Evolutionary conservation across 2,888 invertebrate genomes (phyloP).

Genomic region (Tetragonula carbonaria): DNA sequence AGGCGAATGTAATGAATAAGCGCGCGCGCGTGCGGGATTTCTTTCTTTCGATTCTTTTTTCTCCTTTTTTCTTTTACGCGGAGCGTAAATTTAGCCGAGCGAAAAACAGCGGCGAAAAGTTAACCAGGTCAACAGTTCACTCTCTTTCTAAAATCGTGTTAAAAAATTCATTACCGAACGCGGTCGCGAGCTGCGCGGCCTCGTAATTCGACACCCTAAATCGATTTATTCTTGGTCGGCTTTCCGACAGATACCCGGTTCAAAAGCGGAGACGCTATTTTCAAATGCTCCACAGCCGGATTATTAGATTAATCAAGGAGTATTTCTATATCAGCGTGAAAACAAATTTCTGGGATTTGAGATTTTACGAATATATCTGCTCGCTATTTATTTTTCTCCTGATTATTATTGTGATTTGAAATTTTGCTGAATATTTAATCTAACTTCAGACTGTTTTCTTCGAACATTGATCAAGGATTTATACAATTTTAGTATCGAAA

Average conservation of each 20-base stretch:
- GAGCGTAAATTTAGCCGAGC: conserved; percentile 15
- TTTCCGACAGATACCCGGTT: background rate
- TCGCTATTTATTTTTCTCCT: too few species aligned
- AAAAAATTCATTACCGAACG: conserved; percentile 39
- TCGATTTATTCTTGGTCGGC: background rate
- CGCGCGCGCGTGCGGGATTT: too few species aligned
- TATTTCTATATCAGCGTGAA: too few species aligned
- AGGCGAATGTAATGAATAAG: conserved; percentile 17
- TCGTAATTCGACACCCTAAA: background rate
- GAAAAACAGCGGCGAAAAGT: conserved; percentile 10
- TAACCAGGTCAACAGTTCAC: conserved; percentile 58
- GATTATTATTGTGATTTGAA: too few species aligned
- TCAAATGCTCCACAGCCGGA: background rate
- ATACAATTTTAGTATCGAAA: too few species aligned
- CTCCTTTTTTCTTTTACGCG: background rate
- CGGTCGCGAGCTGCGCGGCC: background rate
- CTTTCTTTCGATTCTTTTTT: background rate
- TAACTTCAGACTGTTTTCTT: too few species aligned
- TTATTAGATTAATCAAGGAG: background rate
- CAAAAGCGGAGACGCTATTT: background rate
- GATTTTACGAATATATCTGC: too few species aligned
- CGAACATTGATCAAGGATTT: too few species aligned
- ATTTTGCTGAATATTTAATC: too few species aligned
- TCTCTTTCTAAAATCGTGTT: conserved; percentile 21
- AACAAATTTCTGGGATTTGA: too few species aligned